Evolutionary conservation across 2,888 invertebrate genomes (phyloP), one percentile per base, ranked within the genome.

Genomic region (Endomychus coccineus): DNA sequence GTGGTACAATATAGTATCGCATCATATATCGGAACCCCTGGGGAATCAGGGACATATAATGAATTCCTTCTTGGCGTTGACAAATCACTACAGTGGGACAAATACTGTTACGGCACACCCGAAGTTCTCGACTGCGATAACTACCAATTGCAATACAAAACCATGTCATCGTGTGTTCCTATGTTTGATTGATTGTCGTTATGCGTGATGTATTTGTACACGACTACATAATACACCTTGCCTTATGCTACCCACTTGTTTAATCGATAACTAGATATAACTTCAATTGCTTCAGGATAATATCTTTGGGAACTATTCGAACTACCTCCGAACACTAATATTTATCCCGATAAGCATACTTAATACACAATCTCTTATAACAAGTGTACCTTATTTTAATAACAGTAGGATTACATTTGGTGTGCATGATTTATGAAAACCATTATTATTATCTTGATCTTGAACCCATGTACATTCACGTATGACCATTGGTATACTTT

Each of bases 11-110:
- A 53, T 48, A 47, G 48, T 49, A 23, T 38, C 34, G 17, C 28
- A 51, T 55, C 54, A 52, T 48, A 50, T 50, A 51, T 53, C 49
- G 49, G 42, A 41, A 49, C 52, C 49, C 50, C 40, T 31, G 43
- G 40, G 49, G 43, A 39, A 39, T 40, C 39, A 39, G 37, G 33
- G 22, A 41, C 25, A 27, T 39, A 51, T 58, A 61, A 62, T 61
- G 61, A 61, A 62, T 64, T 62, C 56, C 55, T 47, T 46, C 46
- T 45, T 58, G 61, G 61, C 62, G 59, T 62, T 62, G 62, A 62
- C 61, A 64, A 62, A 62, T 62, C 58, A 59, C 58, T 56, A 54
- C 57, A 54, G 54, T 44, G 55, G 55, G 57, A 58, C 58, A 56
- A 55, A 56, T 32, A 27, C 11, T 31, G 32, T 10, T 10, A 17